Evolutionary conservation across 2,113 vertebrate species (phyloP).

Genomic region (Apus apus): DNA sequence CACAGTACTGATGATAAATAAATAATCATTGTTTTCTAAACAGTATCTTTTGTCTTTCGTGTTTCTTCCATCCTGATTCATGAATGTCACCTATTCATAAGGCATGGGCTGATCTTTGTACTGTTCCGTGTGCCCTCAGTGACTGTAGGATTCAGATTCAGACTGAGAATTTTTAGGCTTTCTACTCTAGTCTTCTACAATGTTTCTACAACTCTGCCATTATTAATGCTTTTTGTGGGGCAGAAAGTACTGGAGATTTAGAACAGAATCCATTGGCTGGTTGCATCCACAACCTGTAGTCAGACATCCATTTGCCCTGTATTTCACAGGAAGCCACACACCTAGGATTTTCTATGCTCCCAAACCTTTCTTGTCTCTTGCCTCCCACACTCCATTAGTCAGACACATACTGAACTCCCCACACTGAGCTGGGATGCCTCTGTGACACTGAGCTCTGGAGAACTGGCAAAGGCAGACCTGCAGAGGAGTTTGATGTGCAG

Average conservation of each 20-base stretch:
- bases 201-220: not conserved
- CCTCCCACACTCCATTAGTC: not conserved
- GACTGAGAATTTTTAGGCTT: not conserved
- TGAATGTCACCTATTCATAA: not conserved
- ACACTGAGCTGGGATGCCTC: rapidly evolving
- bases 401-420: not conserved
- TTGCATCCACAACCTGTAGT: rapidly evolving
- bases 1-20: slow-evolving; percentile 35
- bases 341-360: not conserved
- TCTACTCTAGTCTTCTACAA: not conserved
- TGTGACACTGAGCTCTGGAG: not conserved
- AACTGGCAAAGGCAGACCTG: not conserved
- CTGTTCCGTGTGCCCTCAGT: not conserved
- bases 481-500: not conserved
- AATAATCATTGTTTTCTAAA: slow-evolving; percentile 25
- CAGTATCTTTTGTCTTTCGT: not conserved
- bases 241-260: not conserved
- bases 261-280: not conserved
- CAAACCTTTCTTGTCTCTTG: rapidly evolving
- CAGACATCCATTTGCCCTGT: not conserved
- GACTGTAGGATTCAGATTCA: not conserved
- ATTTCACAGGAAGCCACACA: not conserved
- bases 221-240: not conserved
- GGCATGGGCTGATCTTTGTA: not conserved
- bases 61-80: not conserved